Conservation (phyloP, 2,113 vertebrate genomes). For the Dromiciops gliroides region DNA sequence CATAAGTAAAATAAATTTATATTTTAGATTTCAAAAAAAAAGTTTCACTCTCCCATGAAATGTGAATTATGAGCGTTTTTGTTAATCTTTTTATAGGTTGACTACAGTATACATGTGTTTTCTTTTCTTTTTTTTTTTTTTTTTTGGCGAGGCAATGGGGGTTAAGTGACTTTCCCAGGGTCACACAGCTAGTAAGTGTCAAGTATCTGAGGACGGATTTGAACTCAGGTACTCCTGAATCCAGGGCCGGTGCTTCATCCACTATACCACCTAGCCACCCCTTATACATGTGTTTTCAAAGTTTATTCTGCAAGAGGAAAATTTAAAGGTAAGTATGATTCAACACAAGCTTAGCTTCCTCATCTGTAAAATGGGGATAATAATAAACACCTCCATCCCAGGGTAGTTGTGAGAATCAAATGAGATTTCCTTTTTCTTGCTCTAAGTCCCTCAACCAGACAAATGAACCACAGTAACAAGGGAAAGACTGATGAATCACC, state of each 20-base stretch:
- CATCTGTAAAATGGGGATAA: neutral
- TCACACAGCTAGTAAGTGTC: too few relatives aligned
- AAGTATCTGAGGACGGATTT: too few relatives aligned
- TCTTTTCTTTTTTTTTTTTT: too few relatives aligned
- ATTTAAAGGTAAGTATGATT: neutral
- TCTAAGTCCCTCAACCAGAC: conserved; percentile 37
- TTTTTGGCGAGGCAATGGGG: too few relatives aligned
- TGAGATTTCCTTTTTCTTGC: conserved; percentile 44
- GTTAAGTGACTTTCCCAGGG: too few relatives aligned
- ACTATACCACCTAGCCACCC: too few relatives aligned
- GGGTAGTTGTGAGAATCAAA: neutral
- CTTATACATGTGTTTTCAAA: neutral
- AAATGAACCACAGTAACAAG: conserved; percentile 70
- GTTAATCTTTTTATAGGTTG: neutral
- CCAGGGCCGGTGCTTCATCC: too few relatives aligned
- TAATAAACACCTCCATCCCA: neutral
- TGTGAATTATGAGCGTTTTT: neutral
- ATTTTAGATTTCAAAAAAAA: neutral
- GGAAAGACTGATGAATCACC: conserved; percentile 60
- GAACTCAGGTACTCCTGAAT: too few relatives aligned
- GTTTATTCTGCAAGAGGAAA: neutral
- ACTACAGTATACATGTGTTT: neutral
- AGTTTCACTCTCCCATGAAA: neutral
- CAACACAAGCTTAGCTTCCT: neutral
- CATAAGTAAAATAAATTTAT: neutral